These are phyloP conservation scores for Charadrius vociferus DNA, from an alignment of 2,113 vertebrate genomes.

Conservation along the genomic window DNA sequence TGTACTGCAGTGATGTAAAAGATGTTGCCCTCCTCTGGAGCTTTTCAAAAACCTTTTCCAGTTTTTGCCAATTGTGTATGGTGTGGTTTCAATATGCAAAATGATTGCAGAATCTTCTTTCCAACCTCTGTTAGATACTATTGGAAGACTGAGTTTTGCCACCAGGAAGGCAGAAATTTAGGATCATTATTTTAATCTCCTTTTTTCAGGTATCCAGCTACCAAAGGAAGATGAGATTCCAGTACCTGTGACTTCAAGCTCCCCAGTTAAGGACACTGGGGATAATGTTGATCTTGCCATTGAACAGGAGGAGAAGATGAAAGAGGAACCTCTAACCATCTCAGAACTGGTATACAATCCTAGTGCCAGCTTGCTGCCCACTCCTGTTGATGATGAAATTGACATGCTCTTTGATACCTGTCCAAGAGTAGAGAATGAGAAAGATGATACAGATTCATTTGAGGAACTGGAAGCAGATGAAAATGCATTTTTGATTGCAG, in stretches of 20 bases:
- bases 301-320: conserved; percentile 78
- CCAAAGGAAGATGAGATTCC: conserved; percentile 70
- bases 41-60: background rate
- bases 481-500: conserved; percentile 81
- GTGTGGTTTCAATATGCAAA: background rate
- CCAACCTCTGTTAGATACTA: background rate
- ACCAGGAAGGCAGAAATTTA: background rate
- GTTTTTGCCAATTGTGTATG: background rate
- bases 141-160: background rate
- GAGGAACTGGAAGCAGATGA: conserved; percentile 87
- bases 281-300: conserved; percentile 64
- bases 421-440: conserved; percentile 84
- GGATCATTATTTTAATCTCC: background rate
- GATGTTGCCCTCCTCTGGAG: background rate
- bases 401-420: conserved; percentile 92
- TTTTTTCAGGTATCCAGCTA: conserved; percentile 69
- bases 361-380: conserved; percentile 93
- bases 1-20: background rate
- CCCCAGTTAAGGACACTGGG: conserved; percentile 67
- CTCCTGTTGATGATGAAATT: conserved; percentile 87
- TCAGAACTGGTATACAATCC: conserved; percentile 93
- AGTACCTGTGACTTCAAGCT: conserved; percentile 67
- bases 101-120: background rate
- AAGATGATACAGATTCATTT: conserved; percentile 90
- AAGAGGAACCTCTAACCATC: conserved; percentile 85